Evolutionary conservation across 2,797 vertebrate genomes (phyloP).

Genomic region (Alauda arvensis): DNA sequence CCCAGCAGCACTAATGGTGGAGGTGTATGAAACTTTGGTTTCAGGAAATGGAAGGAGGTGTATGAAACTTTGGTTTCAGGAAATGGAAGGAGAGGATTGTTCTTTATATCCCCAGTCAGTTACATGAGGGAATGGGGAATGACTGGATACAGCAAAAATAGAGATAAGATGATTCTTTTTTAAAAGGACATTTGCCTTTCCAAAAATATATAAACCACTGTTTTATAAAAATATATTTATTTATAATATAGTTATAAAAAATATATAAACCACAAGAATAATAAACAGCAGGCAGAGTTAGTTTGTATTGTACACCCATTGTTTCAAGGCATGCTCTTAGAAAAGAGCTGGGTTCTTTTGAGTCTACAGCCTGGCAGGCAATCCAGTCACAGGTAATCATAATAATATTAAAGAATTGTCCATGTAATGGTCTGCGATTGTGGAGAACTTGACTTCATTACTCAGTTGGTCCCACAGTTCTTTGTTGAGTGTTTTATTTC

Average conservation of each 20-base stretch:
- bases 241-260: too few relatives aligned
- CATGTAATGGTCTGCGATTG: neutral
- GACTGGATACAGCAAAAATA: neutral
- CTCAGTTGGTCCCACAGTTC: neutral
- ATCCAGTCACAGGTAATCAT: neutral
- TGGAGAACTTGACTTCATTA: neutral
- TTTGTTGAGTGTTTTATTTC: neutral
- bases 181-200: neutral
- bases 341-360: neutral
- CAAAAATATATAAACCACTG: accelerated
- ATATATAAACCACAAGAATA: accelerated
- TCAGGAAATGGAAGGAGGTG: neutral
- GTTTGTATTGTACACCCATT: neutral
- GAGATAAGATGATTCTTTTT: neutral
- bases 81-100: neutral
- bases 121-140: neutral
- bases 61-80: neutral
- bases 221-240: too few relatives aligned
- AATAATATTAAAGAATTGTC: neutral
- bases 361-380: neutral
- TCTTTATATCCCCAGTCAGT: neutral
- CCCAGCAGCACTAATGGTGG: neutral
- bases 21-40: neutral
- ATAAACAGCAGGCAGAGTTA: neutral
- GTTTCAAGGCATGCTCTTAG: neutral